These are phyloP conservation scores for Camelus dromedarius DNA, from an alignment of 2,113 vertebrate genomes.

Conservation along the genomic window DNA sequence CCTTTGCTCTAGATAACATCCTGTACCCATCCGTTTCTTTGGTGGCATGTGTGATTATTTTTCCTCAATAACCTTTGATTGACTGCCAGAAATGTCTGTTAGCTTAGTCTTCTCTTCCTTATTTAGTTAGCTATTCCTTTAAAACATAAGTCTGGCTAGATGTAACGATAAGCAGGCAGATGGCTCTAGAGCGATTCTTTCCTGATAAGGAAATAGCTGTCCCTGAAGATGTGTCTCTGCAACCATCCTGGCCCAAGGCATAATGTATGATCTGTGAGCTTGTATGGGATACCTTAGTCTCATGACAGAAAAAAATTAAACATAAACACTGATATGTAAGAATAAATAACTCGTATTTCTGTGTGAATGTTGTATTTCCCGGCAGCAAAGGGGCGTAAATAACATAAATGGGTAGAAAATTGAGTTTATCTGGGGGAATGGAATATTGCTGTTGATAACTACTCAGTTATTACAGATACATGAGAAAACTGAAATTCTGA, in stretches of 20 bases:
- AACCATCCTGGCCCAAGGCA: background rate
- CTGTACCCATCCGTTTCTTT: conserved; percentile 49
- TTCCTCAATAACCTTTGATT: conserved; percentile 69
- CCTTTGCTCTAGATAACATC: conserved; percentile 52
- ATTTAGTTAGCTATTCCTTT: conserved; percentile 67
- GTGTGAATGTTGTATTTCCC: background rate
- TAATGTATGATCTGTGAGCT: background rate
- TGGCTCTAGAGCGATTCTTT: conserved; percentile 34
- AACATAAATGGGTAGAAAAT: background rate
- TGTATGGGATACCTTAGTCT: background rate
- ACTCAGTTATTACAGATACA: background rate
- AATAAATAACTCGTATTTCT: background rate
- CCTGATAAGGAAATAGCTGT: background rate
- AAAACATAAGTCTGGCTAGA: conserved; percentile 67
- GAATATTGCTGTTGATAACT: background rate
- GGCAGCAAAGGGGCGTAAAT: fast-evolving
- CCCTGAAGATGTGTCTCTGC: background rate
- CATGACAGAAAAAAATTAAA: background rate
- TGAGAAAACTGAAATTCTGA: background rate
- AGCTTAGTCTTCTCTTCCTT: conserved; percentile 54
- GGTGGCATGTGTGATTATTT: conserved; percentile 48
- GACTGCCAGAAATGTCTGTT: conserved; percentile 67
- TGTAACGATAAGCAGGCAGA: conserved; percentile 62
- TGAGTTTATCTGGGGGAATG: background rate
- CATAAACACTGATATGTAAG: background rate